Percentiles rank a stretch among this genome's conserved stretches.
Conservation (phyloP, 2,113 vertebrate genomes). For the Baryphthengus martii region DNA sequence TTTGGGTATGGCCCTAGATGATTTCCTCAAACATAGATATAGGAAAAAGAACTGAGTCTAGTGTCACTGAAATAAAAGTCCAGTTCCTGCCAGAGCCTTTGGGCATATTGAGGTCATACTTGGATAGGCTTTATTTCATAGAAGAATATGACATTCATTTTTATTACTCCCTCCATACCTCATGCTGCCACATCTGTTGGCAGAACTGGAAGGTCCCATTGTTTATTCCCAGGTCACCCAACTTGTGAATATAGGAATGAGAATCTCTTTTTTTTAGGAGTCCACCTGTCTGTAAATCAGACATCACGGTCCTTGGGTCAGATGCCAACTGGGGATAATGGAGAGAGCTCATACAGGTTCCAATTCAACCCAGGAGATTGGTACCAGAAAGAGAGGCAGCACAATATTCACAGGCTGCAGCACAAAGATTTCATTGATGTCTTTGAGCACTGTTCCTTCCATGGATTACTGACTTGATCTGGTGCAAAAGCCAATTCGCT, state of each 20-base stretch:
- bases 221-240: background rate
- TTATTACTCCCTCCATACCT: background rate
- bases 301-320: background rate
- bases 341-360: constrained; percentile 25
- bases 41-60: background rate
- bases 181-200: background rate
- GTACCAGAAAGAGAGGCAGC: constrained; percentile 33
- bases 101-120: background rate
- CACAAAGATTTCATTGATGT: constrained; percentile 46
- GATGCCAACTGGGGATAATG: background rate
- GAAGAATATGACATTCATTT: background rate
- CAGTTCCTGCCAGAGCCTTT: background rate
- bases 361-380: constrained; percentile 35
- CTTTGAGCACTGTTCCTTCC: constrained; percentile 13
- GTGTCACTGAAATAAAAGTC: background rate
- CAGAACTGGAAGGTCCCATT: background rate
- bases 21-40: background rate
- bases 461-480: constrained; percentile 3
- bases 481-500: background rate
- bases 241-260: background rate
- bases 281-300: background rate
- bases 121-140: background rate
- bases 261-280: background rate
- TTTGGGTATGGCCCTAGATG: background rate
- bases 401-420: background rate